phyloP scores from a whole-genome alignment of 30 jellyfish, hydroid and myxozoan species.

The Aurelia sp. region DNA sequence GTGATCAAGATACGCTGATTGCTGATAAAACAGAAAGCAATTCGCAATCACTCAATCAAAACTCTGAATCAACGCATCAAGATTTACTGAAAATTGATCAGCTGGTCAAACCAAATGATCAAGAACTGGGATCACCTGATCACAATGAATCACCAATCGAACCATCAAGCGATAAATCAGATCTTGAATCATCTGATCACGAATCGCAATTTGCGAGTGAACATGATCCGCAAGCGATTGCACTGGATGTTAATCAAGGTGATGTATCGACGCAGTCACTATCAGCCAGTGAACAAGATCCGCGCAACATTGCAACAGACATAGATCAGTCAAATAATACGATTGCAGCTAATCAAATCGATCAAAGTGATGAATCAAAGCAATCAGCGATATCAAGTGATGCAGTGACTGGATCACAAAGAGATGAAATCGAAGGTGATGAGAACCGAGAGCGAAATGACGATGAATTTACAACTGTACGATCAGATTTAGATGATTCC shows the following conservation, averaged over 20 bases:
- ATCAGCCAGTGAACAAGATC: too few species aligned
- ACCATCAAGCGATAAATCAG: neutral
- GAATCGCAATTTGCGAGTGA: neutral
- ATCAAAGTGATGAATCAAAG: slow-evolving; percentile 1
- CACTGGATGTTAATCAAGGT: too few species aligned
- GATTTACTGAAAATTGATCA: neutral
- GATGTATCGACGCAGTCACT: too few species aligned
- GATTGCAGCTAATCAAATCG: neutral
- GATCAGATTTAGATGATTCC: neutral
- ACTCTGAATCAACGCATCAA: slow-evolving; percentile 4
- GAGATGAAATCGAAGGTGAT: slow-evolving; percentile 36
- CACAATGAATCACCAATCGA: neutral
- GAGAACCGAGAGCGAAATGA: slow-evolving; percentile 2
- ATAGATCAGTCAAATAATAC: neutral
- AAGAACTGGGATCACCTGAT: slow-evolving; percentile 7
- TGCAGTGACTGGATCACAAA: slow-evolving; percentile 4
- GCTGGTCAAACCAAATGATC: neutral
- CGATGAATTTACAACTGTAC: slow-evolving; percentile 9
- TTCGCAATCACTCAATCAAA: slow-evolving; percentile 11
- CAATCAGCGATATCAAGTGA: neutral
- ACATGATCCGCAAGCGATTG: neutral
- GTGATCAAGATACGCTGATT: neutral
- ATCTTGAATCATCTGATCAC: neutral
- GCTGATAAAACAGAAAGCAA: neutral
- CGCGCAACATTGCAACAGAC: too few species aligned